Percentiles rank a stretch among this genome's conserved stretches.
Evolutionary conservation across 1,140 invertebrate genomes (phyloP).

Genomic region (Aphidius ervi): DNA sequence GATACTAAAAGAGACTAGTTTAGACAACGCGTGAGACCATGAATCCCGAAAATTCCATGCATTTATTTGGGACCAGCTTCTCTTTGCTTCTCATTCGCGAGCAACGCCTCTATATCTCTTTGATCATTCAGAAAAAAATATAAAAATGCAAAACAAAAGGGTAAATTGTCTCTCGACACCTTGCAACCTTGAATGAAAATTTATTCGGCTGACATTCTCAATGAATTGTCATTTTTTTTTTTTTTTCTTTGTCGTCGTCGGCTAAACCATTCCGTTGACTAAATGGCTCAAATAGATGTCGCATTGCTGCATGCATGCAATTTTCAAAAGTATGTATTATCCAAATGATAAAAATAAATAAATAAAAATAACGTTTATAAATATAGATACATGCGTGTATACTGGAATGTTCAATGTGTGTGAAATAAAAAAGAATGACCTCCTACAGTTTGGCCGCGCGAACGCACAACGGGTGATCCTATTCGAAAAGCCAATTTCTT

Average conservation of each 20-base stretch:
- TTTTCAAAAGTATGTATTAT: too few species aligned
- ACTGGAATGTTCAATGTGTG: too few species aligned
- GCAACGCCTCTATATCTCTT: slow-evolving; percentile 4
- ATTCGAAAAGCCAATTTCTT: slow-evolving; percentile 40
- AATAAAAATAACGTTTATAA: too few species aligned
- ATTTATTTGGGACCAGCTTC: slow-evolving; percentile 4
- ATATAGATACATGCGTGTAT: too few species aligned
- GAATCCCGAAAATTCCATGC: slow-evolving; percentile 10
- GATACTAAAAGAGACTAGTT: neutral
- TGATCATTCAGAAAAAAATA: slow-evolving; percentile 7
- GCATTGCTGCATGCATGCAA: too few species aligned
- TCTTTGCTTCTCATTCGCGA: slow-evolving; percentile 9
- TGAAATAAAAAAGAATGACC: slow-evolving; percentile 26
- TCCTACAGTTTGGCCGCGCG: slow-evolving; percentile 31
- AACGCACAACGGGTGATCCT: slow-evolving; percentile 30
- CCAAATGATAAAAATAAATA: too few species aligned
- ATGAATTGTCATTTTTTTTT: too few species aligned
- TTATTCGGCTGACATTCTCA: neutral
- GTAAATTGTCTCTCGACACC: slow-evolving; percentile 14
- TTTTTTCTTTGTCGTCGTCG: too few species aligned
- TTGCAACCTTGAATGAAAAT: slow-evolving; percentile 10
- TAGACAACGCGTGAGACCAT: neutral
- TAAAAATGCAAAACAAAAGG: slow-evolving; percentile 2
- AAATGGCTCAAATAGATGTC: too few species aligned
- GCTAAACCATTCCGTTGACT: too few species aligned